These are phyloP conservation scores for Caenorhabditis sp. DNA, from an alignment of 2,888 invertebrate genomes.

Conservation along the genomic window DNA sequence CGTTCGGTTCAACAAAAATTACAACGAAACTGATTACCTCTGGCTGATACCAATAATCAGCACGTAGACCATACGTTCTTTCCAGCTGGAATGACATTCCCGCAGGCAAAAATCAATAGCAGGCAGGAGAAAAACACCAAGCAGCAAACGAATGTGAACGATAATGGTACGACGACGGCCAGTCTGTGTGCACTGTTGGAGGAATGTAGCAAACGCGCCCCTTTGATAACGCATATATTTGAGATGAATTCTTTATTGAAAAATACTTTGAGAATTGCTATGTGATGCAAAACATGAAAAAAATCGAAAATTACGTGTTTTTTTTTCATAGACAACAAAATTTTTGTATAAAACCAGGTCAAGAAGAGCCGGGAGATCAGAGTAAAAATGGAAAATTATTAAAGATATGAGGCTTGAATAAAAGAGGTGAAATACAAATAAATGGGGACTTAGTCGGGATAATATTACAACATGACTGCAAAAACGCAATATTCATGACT, in stretches of 20 bases:
- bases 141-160: background rate
- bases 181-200: conserved; percentile 1
- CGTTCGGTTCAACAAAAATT: background rate
- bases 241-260: too few species aligned
- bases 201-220: conserved; percentile 3
- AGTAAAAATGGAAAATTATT: too few species aligned
- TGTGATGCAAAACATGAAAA: too few species aligned
- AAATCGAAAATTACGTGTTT: background rate
- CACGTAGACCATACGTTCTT: conserved; percentile 46
- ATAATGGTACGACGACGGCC: background rate
- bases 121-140: background rate
- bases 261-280: too few species aligned
- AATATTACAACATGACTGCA: too few species aligned
- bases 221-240: background rate
- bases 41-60: conserved; percentile 54
- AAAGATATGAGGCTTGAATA: too few species aligned
- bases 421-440: too few species aligned
- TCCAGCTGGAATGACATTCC: conserved; percentile 42
- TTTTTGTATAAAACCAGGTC: too few species aligned
- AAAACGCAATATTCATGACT: too few species aligned
- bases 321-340: too few species aligned
- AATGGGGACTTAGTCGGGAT: too few species aligned
- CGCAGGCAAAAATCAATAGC: conserved; percentile 13
- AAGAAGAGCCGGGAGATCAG: too few species aligned
- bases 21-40: conserved; percentile 26